A percentile compares a stretch with the other conserved stretches of the same genome.
Conservation (phyloP, 1,140 invertebrate genomes). For the Globodera rostochiensis region DNA sequence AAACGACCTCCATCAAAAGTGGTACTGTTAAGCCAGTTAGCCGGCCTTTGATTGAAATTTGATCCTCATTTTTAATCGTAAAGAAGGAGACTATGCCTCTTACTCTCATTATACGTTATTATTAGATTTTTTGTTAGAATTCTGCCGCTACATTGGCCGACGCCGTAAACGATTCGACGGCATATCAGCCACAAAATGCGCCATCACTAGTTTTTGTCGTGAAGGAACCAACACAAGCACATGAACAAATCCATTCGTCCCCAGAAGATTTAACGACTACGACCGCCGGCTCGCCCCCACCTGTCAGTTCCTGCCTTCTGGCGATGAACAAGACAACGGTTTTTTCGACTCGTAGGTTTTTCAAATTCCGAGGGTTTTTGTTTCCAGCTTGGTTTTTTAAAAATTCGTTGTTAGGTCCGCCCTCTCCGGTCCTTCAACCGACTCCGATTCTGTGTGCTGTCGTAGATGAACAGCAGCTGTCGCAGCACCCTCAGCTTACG, state of each 20-base stretch:
- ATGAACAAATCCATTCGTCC: background rate
- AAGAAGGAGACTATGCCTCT: too few species aligned
- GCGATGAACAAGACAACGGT: background rate
- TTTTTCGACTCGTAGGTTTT: background rate
- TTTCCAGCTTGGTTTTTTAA: background rate
- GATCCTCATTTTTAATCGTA: too few species aligned
- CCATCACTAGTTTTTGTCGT: background rate
- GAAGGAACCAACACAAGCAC: background rate
- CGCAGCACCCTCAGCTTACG: too few species aligned
- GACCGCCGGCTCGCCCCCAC: too few species aligned
- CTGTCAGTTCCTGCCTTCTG: background rate
- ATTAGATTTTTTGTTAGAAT: conserved; percentile 20
- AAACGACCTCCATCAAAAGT: conserved; percentile 49
- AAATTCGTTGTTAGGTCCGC: background rate
- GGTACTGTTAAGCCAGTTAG: background rate
- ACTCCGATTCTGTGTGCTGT: background rate
- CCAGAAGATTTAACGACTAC: background rate
- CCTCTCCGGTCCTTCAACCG: background rate
- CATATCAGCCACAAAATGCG: background rate
- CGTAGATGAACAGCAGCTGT: background rate
- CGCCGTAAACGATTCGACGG: background rate
- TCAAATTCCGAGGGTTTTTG: background rate
- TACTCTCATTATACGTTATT: background rate
- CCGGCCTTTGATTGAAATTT: background rate
- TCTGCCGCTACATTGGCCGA: conserved; percentile 15